These are phyloP conservation scores for Drosophila emarginata DNA, from an alignment of 2,888 invertebrate species.

Conservation along the genomic window DNA sequence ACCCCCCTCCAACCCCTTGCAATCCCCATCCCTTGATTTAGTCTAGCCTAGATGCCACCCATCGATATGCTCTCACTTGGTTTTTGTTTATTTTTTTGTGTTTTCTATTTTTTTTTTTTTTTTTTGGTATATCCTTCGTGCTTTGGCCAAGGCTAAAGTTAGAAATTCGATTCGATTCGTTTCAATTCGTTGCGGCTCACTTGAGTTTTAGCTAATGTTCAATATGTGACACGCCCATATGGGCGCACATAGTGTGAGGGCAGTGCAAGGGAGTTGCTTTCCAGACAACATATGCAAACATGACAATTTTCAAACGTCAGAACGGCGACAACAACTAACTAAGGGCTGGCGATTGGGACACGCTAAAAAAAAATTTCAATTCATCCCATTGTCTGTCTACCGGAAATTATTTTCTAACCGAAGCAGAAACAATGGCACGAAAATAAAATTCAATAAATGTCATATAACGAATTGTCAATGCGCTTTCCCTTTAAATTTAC, in stretches of 20 bases:
- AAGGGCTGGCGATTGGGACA: not conserved
- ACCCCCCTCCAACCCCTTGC: not conserved
- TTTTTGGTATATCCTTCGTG: not conserved
- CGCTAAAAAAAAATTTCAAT: slow-evolving; percentile 21
- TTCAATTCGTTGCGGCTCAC: slow-evolving; percentile 73
- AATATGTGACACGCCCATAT: slow-evolving; percentile 64
- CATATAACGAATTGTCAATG: slow-evolving; percentile 32
- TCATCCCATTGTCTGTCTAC: slow-evolving; percentile 55
- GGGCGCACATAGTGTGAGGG: not conserved
- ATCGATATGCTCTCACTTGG: not conserved
- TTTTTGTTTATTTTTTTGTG: slow-evolving; percentile 34
- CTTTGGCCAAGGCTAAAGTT: slow-evolving; percentile 33
- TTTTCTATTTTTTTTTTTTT: not conserved
- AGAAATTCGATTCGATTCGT: slow-evolving; percentile 61
- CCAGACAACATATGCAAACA: slow-evolving; percentile 68
- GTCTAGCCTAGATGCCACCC: slow-evolving; percentile 14
- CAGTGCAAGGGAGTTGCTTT: slow-evolving; percentile 1
- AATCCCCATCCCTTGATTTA: not conserved
- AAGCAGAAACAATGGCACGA: not conserved
- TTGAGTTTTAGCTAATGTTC: slow-evolving; percentile 75
- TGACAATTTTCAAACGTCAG: slow-evolving; percentile 51
- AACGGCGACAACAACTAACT: slow-evolving; percentile 7
- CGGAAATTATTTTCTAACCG: slow-evolving; percentile 67
- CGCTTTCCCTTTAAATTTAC: not conserved
- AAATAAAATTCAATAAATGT: slow-evolving; percentile 42